Evolutionary conservation across 2,113 vertebrate species (phyloP).

Genomic region (Sander vitreus): DNA sequence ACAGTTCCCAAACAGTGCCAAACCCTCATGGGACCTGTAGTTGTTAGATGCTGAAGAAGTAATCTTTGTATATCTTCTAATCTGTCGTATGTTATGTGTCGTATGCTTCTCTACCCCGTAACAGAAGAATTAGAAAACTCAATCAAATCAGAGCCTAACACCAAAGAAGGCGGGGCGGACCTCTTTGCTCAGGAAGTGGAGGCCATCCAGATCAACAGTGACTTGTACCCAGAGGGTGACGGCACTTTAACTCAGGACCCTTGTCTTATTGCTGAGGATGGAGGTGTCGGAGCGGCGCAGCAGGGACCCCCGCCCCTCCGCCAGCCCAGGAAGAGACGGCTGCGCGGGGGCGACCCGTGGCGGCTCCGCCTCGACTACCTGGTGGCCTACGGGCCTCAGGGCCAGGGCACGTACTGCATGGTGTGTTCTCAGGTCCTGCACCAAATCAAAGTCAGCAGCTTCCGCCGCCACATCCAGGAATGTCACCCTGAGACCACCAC

Average conservation of each 20-base stretch:
- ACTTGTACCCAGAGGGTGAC: conserved; percentile 50
- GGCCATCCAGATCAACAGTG: conserved; percentile 51
- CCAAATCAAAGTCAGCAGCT: conserved; percentile 88
- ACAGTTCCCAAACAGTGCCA: neutral
- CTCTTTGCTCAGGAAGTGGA: conserved; percentile 60
- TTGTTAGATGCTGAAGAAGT: neutral
- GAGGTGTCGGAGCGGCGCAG: conserved; percentile 39
- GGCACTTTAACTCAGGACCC: conserved; percentile 74
- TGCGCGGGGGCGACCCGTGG: conserved; percentile 83
- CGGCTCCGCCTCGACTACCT: conserved; percentile 91
- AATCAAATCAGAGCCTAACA: conserved; percentile 77
- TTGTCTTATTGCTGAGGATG: conserved; percentile 67
- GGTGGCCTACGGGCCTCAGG: conserved; percentile 88
- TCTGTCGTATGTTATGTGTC: neutral
- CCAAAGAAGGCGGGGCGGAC: conserved; percentile 75
- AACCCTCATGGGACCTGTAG: neutral
- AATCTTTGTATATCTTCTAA: neutral
- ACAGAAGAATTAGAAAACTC: conserved; percentile 71
- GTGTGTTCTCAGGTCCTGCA: conserved; percentile 89
- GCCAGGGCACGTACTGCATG: conserved; percentile 89
- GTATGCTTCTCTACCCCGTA: neutral
- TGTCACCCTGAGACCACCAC: conserved; percentile 88
- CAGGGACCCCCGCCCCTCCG: conserved; percentile 44
- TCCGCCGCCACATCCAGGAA: conserved; percentile 90
- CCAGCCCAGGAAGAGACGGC: conserved; percentile 71